A percentile compares a stretch with the other conserved stretches of the same genome.
These are phyloP conservation scores for Cephalopterus ornatus DNA, from an alignment of 2,113 vertebrate species.

Conservation along the genomic window DNA sequence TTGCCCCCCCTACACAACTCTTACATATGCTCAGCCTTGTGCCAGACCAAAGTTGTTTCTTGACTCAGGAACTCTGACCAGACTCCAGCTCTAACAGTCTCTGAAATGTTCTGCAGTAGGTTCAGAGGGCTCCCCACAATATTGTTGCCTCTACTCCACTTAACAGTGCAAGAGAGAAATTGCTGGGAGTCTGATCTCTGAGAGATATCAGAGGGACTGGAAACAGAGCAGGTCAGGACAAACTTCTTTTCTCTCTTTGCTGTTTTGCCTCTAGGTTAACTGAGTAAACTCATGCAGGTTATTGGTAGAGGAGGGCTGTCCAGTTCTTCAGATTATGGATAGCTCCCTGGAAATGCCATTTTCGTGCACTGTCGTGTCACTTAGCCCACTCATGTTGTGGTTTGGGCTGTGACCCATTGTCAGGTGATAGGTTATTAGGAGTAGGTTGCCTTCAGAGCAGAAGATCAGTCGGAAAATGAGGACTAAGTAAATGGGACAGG, in stretches of 20 bases:
- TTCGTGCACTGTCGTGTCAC: fast-evolving
- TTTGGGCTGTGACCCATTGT: not conserved
- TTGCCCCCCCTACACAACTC: not conserved
- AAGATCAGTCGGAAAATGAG: not conserved
- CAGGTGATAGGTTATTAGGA: not conserved
- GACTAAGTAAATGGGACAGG: not conserved
- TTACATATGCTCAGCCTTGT: not conserved
- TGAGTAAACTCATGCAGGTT: not conserved
- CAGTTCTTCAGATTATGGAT: not conserved
- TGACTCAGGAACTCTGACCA: not conserved
- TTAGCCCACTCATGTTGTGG: fast-evolving
- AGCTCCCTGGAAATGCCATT: not conserved
- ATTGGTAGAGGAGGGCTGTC: not conserved
- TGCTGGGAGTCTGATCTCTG: not conserved
- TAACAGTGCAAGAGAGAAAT: not conserved
- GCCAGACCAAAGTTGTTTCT: not conserved
- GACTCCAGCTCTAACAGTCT: not conserved
- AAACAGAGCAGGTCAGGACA: not conserved
- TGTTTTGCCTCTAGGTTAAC: not conserved
- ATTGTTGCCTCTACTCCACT: not conserved
- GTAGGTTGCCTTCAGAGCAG: not conserved
- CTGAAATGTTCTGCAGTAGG: not conserved
- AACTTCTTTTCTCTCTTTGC: not conserved
- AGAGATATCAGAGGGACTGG: not conserved
- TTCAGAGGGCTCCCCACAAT: not conserved